Evolutionary conservation across 2,797 vertebrate species (phyloP).

Genomic region (Sebastes cheni): DNA sequence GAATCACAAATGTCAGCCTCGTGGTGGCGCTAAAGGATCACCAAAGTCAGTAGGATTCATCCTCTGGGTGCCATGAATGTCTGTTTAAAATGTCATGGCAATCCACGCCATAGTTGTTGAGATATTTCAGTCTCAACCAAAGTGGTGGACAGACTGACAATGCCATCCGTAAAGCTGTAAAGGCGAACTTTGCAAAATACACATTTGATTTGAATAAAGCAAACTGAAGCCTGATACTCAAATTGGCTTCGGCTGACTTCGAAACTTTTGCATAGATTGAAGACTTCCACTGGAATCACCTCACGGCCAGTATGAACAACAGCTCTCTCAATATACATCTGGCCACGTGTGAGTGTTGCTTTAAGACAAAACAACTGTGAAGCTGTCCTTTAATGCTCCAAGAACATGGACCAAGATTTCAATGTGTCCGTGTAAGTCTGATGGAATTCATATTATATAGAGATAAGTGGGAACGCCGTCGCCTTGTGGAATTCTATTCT

Average conservation of each 20-base stretch:
- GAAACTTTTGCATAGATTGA: background rate
- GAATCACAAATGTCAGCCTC: background rate
- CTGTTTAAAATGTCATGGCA: background rate
- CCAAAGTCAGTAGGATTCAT: background rate
- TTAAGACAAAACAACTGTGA: background rate
- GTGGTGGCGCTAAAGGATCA: background rate
- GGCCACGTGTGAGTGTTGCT: background rate
- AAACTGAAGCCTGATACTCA: background rate
- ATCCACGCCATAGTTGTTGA: background rate
- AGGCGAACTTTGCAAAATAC: background rate
- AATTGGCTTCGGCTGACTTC: background rate
- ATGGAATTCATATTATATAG: conserved; percentile 52
- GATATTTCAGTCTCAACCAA: background rate
- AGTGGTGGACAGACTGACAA: background rate
- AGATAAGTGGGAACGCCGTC: conserved; percentile 51
- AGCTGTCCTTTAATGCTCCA: conserved; percentile 16
- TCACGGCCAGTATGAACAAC: background rate
- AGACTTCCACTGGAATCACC: background rate
- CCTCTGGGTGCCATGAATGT: background rate
- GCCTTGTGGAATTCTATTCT: conserved; percentile 59
- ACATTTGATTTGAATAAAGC: background rate
- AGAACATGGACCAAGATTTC: conserved; percentile 27
- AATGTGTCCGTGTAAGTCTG: conserved; percentile 27
- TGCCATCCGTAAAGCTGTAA: background rate
- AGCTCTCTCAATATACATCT: background rate